Conservation (phyloP, 2,113 vertebrate genomes). For the Montifringilla adamsi region DNA sequence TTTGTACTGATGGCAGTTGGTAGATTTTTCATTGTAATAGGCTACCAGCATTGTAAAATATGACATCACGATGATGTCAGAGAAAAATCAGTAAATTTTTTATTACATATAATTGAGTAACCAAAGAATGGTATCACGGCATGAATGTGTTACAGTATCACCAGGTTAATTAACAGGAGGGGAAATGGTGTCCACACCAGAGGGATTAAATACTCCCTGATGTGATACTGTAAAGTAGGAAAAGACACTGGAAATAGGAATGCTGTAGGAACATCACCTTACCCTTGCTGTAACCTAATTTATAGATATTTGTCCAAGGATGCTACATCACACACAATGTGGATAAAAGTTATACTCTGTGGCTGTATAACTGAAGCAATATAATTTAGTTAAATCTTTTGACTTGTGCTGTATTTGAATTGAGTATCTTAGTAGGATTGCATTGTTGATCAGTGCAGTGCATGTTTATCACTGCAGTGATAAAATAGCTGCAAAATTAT, state of each 20-base stretch:
- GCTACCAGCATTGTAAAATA: not conserved
- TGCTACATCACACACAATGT: not conserved
- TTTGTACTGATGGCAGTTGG: not conserved
- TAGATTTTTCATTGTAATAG: not conserved
- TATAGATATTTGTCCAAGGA: not conserved
- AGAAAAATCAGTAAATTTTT: not conserved
- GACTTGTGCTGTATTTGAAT: not conserved
- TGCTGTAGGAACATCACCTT: not conserved
- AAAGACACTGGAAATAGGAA: not conserved
- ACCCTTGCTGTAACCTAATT: fast-evolving
- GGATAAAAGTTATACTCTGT: not conserved
- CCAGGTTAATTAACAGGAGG: not conserved
- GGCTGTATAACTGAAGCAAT: not conserved
- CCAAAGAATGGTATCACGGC: not conserved
- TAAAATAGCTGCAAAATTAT: not conserved
- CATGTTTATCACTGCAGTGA: not conserved
- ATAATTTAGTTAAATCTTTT: not conserved
- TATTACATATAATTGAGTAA: not conserved
- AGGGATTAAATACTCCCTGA: not conserved
- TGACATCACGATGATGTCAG: not conserved
- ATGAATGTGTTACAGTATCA: not conserved
- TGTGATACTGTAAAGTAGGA: not conserved
- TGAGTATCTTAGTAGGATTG: not conserved
- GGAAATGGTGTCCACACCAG: not conserved
- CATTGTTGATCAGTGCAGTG: not conserved